Base-by-base conservation (phyloP, 1,140 invertebrate species). In the Venturia canescens region DNA sequence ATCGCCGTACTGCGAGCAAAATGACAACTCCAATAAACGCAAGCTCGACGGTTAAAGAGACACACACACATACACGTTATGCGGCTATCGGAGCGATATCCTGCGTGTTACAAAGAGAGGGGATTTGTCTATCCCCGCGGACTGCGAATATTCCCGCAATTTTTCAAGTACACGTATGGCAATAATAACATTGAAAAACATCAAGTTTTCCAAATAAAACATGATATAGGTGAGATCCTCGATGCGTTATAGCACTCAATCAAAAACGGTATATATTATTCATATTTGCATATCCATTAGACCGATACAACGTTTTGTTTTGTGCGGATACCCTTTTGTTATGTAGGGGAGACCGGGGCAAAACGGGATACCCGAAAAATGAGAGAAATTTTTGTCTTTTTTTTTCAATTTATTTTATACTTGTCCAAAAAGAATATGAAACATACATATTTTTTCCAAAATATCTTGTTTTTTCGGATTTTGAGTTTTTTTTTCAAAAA, bases 61-160 rank as follows among this genome's bases (percentile, higher is more conserved):
- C 63, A 69, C 18, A 63, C 4, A 57, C 60, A 63, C 60, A 63
- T 13, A 63, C 60, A 26, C 60, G 21, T 63, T 63, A 63, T 63
- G 60, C 66, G 66, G 27, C 66, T 69, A 69, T 79, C 76, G 77
- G 38, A 29, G 15, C 44, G 31, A 79, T 69, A 69, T 69, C 21
- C 66, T 69, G 26, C 66, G 66, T 69, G 66, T 69, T 70, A 79
- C 70, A 79, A 70, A 48, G 66, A 34, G 66, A 69, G 21, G 53
- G 21, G 18, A 57, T n/a, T 57, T 57, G n/a, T n/a, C n/a, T 57
- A 3, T n/a, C 18, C 53, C 53, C 53, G 7, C 53, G 53, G 53
- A 57, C 53, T 57, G 16, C 21, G 53, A 57, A 57, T 57, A 57
- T n/a, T 57, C 53, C 53, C 53, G n/a, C n/a, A 57, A 18, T 57